These are phyloP conservation scores for Micronycteris hirsuta DNA, from an alignment of 2,113 vertebrate genomes.

Conservation along the genomic window DNA sequence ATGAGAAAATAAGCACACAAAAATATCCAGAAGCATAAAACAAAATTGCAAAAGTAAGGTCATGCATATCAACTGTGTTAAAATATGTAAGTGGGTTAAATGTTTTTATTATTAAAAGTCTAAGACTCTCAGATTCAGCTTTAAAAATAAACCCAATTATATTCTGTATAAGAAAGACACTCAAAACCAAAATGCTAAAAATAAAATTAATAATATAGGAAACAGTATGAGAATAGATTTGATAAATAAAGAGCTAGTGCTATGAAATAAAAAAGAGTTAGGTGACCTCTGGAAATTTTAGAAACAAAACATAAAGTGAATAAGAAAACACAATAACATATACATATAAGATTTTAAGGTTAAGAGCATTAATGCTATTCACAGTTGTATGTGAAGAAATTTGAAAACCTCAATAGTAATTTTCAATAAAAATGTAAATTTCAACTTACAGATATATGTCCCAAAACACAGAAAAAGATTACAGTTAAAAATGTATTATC, in stretches of 20 bases:
- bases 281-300: neutral
- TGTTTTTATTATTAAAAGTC: neutral
- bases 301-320: neutral
- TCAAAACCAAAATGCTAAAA: conserved; percentile 3
- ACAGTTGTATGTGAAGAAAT: neutral
- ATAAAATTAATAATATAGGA: conserved; percentile 4
- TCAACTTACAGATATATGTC: neutral
- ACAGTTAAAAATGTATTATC: neutral
- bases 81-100: neutral
- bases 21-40: conserved; percentile 4
- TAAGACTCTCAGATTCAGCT: neutral
- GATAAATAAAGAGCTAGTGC: neutral
- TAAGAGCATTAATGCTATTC: neutral
- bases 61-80: neutral
- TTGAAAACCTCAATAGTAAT: neutral
- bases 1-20: neutral
- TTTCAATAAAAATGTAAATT: conserved; percentile 11
- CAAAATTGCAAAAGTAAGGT: neutral
- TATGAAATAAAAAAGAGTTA: conserved; percentile 6
- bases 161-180: neutral
- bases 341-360: neutral
- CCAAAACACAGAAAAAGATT: conserved; percentile 1
- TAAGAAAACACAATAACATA: neutral
- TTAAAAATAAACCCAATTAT: neutral
- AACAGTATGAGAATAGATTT: neutral